phyloP scores from a whole-genome alignment of 2,113 vertebrate genomes.

The Rhinoptilus africanus region DNA sequence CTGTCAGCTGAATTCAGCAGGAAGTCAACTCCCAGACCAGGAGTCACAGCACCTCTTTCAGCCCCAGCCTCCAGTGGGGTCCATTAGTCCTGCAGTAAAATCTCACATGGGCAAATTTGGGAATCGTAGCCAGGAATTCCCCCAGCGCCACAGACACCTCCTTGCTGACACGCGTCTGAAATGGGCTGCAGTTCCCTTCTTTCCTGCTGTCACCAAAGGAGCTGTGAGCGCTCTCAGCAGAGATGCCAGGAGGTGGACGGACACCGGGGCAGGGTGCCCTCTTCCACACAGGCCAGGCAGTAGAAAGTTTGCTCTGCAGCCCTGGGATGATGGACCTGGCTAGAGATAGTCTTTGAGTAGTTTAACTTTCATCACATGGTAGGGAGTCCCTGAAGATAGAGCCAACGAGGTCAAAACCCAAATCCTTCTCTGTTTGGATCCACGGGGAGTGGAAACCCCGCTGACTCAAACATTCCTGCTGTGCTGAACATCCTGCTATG shows the following conservation, averaged over 20 bases:
- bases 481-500: not conserved
- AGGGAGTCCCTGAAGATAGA: not conserved
- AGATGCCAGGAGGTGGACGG: not conserved
- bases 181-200: not conserved
- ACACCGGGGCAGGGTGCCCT: not conserved
- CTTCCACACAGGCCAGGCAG: not conserved
- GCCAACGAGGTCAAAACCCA: not conserved
- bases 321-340: not conserved
- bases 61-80: not conserved
- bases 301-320: not conserved
- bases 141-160: fast-evolving
- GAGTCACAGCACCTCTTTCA: not conserved
- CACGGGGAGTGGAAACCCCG: not conserved
- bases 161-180: not conserved
- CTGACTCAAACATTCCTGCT: not conserved
- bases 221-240: not conserved
- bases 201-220: not conserved
- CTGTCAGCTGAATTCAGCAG: not conserved
- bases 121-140: not conserved
- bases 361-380: not conserved
- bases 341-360: not conserved
- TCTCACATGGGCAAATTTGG: not conserved
- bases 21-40: not conserved
- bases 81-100: not conserved
- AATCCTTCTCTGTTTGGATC: not conserved